Evolutionary conservation across 2,797 vertebrate genomes (phyloP).

Genomic region (Okamejei kenojei): DNA sequence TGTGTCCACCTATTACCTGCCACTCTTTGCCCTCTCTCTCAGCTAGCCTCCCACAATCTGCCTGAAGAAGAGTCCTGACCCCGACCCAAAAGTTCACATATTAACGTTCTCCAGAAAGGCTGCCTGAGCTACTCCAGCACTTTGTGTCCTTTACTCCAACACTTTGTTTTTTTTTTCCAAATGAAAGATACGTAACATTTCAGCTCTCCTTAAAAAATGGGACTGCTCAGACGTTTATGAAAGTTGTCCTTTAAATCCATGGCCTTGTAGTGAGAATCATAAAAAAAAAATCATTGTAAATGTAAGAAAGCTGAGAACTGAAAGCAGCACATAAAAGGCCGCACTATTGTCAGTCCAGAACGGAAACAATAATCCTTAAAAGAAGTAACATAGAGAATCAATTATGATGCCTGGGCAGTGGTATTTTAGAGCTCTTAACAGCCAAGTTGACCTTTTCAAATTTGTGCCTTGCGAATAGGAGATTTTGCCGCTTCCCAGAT

Average conservation of each 20-base stretch:
- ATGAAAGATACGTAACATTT: not conserved
- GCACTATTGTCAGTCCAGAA: not conserved
- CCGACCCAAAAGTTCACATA: too few relatives aligned
- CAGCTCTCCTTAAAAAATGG: not conserved
- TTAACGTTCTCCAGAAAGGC: too few relatives aligned
- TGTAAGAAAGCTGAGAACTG: not conserved
- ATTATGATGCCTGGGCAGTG: not conserved
- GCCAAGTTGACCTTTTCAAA: slow-evolving; percentile 17
- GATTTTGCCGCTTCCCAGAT: not conserved
- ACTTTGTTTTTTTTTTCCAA: too few relatives aligned
- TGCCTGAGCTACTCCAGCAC: too few relatives aligned
- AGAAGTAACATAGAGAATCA: not conserved
- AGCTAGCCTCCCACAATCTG: too few relatives aligned
- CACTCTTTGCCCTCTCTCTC: too few relatives aligned
- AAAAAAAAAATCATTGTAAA: not conserved
- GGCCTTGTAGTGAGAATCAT: not conserved
- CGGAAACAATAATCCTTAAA: not conserved
- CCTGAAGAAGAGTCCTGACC: too few relatives aligned
- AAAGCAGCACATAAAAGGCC: not conserved
- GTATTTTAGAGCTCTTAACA: slow-evolving; percentile 1
- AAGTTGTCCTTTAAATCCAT: not conserved
- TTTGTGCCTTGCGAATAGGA: not conserved
- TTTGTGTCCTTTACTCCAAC: too few relatives aligned
- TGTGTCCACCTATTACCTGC: too few relatives aligned
- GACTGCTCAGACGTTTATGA: not conserved